Evolutionary conservation across 2,797 vertebrate genomes (phyloP).

Genomic region (Helicolenus hilgendorfi): DNA sequence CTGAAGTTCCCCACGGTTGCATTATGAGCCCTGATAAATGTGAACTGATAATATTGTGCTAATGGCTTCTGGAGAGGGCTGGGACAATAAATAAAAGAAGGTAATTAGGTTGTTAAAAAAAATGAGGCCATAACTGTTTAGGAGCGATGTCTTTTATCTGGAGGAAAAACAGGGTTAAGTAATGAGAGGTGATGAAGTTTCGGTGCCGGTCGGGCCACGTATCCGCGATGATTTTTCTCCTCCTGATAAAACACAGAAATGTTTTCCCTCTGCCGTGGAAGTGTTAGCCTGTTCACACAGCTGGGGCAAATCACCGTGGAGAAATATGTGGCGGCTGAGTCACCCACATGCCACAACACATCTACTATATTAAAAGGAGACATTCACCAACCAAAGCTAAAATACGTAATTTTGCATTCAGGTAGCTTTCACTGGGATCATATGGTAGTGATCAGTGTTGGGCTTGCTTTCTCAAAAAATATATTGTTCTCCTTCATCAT

Average conservation of each 20-base stretch:
- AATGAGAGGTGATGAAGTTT: slow-evolving; percentile 53
- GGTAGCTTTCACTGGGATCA: slow-evolving; percentile 40
- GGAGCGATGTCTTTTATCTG: slow-evolving; percentile 48
- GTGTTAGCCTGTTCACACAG: slow-evolving; percentile 76
- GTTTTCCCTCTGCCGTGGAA: slow-evolving; percentile 64
- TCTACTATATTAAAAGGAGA: slow-evolving; percentile 68
- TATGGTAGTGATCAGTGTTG: slow-evolving; percentile 35
- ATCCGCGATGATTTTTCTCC: slow-evolving; percentile 47
- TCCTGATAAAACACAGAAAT: slow-evolving; percentile 74
- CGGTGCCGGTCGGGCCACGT: slow-evolving; percentile 34
- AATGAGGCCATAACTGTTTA: slow-evolving; percentile 17
- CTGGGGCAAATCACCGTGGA: slow-evolving; percentile 75
- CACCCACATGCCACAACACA: slow-evolving; percentile 71
- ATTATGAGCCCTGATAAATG: slow-evolving; percentile 60
- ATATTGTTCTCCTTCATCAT: slow-evolving; percentile 34
- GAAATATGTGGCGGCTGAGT: slow-evolving; percentile 70
- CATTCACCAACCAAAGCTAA: slow-evolving; percentile 52
- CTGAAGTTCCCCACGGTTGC: slow-evolving; percentile 57
- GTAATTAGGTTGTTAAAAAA: slow-evolving; percentile 71
- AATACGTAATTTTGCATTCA: slow-evolving; percentile 44
- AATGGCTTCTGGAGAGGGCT: slow-evolving; percentile 63
- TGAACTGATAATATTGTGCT: slow-evolving; percentile 81
- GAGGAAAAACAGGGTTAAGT: slow-evolving; percentile 48
- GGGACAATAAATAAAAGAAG: slow-evolving; percentile 77
- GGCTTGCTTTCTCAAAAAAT: neutral